Percentiles rank a stretch among this genome's conserved stretches.
phyloP scores from a whole-genome alignment of 2,888 invertebrate species.

The Cyaniris semiargus region DNA sequence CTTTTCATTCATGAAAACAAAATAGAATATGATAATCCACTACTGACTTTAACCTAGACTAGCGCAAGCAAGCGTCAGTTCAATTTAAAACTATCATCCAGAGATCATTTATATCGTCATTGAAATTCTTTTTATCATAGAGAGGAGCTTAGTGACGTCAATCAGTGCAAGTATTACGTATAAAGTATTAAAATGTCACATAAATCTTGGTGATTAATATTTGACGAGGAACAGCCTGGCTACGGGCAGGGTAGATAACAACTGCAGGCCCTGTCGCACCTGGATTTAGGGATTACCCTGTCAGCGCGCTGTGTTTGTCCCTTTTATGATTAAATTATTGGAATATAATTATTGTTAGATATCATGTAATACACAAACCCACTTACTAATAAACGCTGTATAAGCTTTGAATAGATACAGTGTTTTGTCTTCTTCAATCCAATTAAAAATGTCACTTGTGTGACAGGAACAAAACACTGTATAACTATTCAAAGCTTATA shows the following conservation, averaged over 20 bases:
- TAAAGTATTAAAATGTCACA: slow-evolving; percentile 29
- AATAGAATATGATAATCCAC: neutral
- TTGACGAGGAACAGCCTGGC: slow-evolving; percentile 26
- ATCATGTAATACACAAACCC: no score
- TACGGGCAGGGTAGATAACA: slow-evolving; percentile 22
- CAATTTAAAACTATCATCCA: neutral
- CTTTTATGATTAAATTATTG: neutral
- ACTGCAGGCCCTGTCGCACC: slow-evolving; percentile 37
- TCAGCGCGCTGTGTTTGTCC: slow-evolving; percentile 41
- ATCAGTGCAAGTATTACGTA: slow-evolving; percentile 7
- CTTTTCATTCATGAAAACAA: neutral
- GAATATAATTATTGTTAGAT: neutral
- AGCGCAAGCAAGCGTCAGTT: neutral
- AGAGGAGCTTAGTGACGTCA: neutral
- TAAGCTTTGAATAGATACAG: no score
- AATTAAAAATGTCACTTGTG: no score
- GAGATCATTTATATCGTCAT: neutral
- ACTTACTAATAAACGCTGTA: no score
- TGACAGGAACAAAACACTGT: no score
- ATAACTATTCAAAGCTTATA: no score
- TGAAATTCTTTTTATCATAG: neutral
- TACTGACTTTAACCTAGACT: neutral
- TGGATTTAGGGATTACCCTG: slow-evolving; percentile 64
- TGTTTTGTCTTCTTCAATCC: no score
- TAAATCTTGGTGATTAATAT: slow-evolving; percentile 25